phyloP scores from a whole-genome alignment of 2,888 invertebrate species.

The Argynnis bischoffii region DNA sequence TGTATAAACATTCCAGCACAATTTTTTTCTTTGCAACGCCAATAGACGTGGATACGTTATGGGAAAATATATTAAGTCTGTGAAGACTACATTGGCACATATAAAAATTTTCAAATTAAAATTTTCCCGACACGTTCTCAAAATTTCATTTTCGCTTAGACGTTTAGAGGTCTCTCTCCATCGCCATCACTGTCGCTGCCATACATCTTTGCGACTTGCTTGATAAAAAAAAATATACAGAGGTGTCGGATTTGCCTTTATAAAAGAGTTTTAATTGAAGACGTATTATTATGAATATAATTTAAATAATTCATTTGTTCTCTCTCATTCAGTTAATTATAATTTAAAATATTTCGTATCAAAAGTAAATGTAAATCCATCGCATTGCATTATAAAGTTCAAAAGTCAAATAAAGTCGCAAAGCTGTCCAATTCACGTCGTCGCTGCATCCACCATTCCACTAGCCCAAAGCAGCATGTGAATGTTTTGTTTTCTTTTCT shows the following conservation, averaged over 20 bases:
- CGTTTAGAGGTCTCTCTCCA: conserved; percentile 67
- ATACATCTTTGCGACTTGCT: conserved; percentile 51
- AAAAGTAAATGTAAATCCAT: not conserved
- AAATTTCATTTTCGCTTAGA: conserved; percentile 64
- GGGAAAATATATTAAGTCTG: conserved; percentile 56
- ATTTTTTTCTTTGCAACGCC: conserved; percentile 59
- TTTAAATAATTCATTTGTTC: not conserved
- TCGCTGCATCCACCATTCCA: conserved; percentile 76
- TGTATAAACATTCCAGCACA: conserved; percentile 39
- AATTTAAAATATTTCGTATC: too few species aligned
- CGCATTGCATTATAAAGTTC: not conserved
- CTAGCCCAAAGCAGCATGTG: conserved; percentile 80
- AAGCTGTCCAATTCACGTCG: conserved; percentile 61
- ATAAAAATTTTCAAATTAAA: conserved; percentile 42
- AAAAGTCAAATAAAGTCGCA: conserved; percentile 50
- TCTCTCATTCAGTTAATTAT: too few species aligned
- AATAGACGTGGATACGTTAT: conserved; percentile 59
- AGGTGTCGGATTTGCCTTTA: conserved; percentile 1
- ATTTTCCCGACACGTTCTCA: conserved; percentile 66
- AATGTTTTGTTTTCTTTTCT: conserved; percentile 83
- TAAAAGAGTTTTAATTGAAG: not conserved
- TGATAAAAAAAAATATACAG: conserved; percentile 3
- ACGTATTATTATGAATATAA: not conserved
- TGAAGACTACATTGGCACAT: conserved; percentile 49
- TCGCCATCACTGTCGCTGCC: conserved; percentile 62